Evolutionary conservation across 2,888 invertebrate genomes (phyloP).

Genomic region (Apeira syringaria): DNA sequence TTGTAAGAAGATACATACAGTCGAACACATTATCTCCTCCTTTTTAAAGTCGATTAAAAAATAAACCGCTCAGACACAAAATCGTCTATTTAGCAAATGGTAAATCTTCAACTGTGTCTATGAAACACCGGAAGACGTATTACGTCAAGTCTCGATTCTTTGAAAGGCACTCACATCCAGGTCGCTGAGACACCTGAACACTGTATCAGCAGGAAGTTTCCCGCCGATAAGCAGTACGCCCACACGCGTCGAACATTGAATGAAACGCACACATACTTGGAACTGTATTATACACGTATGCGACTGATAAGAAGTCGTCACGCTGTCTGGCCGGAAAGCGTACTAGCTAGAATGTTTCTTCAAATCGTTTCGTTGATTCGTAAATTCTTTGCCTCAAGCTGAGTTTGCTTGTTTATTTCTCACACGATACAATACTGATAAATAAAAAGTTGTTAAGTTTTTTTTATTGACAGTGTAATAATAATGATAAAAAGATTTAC

Average conservation of each 20-base stretch:
- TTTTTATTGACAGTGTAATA: too few relatives aligned
- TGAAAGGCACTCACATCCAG: constrained; percentile 43
- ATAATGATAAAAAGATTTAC: too few relatives aligned
- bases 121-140: constrained; percentile 39
- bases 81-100: too few relatives aligned
- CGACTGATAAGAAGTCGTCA: constrained; percentile 32
- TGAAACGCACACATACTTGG: constrained; percentile 16
- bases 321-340: constrained; percentile 31
- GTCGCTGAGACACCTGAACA: constrained; percentile 48
- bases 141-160: constrained; percentile 51
- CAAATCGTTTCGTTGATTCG: not conserved
- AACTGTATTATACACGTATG: constrained; percentile 11
- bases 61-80: too few relatives aligned
- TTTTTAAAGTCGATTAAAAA: too few relatives aligned
- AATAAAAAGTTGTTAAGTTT: too few relatives aligned
- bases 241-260: constrained; percentile 17
- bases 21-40: too few relatives aligned
- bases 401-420: too few relatives aligned
- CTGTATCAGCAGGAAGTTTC: constrained; percentile 57
- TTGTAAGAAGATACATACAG: too few relatives aligned
- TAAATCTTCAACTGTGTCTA: too few relatives aligned
- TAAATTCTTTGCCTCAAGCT: not conserved
- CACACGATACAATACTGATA: too few relatives aligned
- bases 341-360: not conserved
- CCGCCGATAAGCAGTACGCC: constrained; percentile 51